Evolutionary conservation across 2,113 vertebrate species (phyloP).

Genomic region (Carlito syrichta): DNA sequence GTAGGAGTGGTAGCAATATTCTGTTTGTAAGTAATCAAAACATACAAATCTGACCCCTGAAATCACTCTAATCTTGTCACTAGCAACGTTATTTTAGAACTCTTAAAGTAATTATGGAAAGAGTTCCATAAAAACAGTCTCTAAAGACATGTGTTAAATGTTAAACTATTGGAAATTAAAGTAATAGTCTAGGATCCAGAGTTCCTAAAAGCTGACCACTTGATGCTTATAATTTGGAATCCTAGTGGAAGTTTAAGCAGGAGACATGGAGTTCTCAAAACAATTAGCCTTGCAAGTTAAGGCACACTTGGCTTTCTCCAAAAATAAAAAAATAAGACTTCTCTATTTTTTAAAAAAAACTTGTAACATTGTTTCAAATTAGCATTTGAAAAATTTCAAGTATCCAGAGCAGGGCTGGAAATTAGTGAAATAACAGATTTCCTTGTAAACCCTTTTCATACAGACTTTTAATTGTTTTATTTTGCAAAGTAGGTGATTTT

Average conservation of each 20-base stretch:
- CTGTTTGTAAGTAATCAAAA: constrained; percentile 59
- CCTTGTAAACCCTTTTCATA: constrained; percentile 56
- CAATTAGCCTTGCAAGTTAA: constrained; percentile 38
- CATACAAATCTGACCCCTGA: constrained; percentile 31
- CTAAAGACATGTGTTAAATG: not conserved
- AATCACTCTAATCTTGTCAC: not conserved
- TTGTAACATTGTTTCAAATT: constrained; percentile 64
- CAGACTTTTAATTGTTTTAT: constrained; percentile 57
- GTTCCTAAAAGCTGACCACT: constrained; percentile 26
- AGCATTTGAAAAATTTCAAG: constrained; percentile 40
- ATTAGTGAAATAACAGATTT: constrained; percentile 45
- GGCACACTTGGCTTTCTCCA: constrained; percentile 34
- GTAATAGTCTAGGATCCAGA: not conserved
- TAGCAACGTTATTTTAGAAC: constrained; percentile 31
- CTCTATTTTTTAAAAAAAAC: constrained; percentile 18
- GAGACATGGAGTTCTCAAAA: not conserved
- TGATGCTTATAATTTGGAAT: constrained; percentile 30
- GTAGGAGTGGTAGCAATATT: constrained; percentile 13
- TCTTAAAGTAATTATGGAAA: constrained; percentile 8
- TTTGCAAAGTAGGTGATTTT: constrained; percentile 62
- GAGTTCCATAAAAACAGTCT: constrained; percentile 23
- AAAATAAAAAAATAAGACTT: constrained; percentile 50
- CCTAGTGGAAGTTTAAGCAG: not conserved
- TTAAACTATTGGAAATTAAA: constrained; percentile 51
- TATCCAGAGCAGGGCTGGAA: constrained; percentile 56